Conservation (phyloP, 2,797 vertebrate species). For the Numenius phaeopus region DNA sequence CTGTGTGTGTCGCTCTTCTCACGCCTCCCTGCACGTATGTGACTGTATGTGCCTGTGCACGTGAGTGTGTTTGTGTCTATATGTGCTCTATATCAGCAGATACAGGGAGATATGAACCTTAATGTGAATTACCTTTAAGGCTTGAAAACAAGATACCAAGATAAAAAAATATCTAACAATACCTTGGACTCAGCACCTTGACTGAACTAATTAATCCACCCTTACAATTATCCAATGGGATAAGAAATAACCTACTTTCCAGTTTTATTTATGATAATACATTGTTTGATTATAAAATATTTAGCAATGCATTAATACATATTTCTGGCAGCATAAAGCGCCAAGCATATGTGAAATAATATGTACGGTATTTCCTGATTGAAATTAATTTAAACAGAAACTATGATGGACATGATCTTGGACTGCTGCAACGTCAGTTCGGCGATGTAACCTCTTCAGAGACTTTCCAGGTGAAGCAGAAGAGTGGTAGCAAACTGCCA, state of each 20-base stretch:
- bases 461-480: conserved; percentile 41
- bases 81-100: neutral
- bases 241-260: conserved; percentile 40
- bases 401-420: neutral
- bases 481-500: conserved; percentile 18
- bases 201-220: conserved; percentile 39
- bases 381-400: neutral
- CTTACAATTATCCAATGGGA: neutral
- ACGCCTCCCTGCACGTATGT: rapidly evolving
- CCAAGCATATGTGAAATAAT: neutral
- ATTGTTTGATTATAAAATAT: conserved; percentile 23
- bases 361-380: neutral
- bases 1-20: neutral
- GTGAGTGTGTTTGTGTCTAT: rapidly evolving
- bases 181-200: neutral
- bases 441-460: neutral
- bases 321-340: neutral
- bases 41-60: neutral
- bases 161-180: neutral
- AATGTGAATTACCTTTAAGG: neutral
- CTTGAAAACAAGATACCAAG: conserved; percentile 1
- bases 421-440: neutral
- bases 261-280: neutral
- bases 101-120: neutral
- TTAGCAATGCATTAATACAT: neutral